Evolutionary conservation across 1,140 invertebrate genomes (phyloP).

Genomic region (Oryctes rhinoceros): DNA sequence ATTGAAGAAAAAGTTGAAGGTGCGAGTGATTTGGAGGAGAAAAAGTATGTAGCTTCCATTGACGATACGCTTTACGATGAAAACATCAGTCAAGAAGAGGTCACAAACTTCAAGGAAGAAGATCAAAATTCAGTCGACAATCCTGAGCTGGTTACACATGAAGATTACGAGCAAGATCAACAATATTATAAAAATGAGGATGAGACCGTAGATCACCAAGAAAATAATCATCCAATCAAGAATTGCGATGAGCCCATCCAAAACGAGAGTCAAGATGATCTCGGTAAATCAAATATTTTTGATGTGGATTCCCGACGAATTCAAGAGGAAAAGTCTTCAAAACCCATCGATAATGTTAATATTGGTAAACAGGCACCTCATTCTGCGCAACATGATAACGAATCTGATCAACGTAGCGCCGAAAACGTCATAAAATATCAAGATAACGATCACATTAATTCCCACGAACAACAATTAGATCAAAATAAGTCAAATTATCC

Average conservation of each 20-base stretch:
- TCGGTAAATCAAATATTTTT: neutral
- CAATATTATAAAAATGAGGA: neutral
- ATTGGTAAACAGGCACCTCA: neutral
- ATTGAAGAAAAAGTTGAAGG: neutral
- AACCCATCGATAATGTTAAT: neutral
- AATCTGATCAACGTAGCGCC: neutral
- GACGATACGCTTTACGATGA: neutral
- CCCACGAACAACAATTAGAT: neutral
- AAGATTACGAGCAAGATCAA: neutral
- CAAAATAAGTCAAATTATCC: neutral
- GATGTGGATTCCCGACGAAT: neutral
- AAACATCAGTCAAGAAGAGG: neutral
- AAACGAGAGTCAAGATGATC: neutral
- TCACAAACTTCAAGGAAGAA: neutral
- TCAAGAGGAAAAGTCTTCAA: neutral
- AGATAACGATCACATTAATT: neutral
- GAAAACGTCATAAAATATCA: neutral
- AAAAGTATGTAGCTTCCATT: neutral
- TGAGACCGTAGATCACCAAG: constrained; percentile 1
- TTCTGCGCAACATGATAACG: neutral
- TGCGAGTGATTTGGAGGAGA: neutral
- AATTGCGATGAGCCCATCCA: too few species aligned
- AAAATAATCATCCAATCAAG: neutral
- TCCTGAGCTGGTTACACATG: neutral
- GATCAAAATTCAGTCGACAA: neutral